Conservation (phyloP, 2,113 vertebrate species). For the Nothocercus julius region DNA sequence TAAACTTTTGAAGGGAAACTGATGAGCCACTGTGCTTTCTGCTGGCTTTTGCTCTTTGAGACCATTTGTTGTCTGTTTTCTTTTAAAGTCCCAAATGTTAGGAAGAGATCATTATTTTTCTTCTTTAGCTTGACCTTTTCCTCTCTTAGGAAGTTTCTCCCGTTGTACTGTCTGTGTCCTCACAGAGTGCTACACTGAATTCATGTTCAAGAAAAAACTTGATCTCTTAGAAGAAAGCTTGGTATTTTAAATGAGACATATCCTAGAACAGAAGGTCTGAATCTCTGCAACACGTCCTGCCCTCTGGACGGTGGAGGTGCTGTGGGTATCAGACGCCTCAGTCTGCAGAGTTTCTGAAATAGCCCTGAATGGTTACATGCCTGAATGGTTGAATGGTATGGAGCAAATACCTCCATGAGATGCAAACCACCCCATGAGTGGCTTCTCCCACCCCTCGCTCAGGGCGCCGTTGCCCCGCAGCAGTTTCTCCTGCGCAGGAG, state of each 20-base stretch:
- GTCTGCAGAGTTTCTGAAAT: background rate
- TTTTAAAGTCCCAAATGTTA: conserved; percentile 43
- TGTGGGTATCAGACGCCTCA: background rate
- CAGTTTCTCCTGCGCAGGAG: background rate
- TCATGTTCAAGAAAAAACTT: conserved; percentile 9
- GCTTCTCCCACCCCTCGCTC: background rate
- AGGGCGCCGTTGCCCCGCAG: background rate
- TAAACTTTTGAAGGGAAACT: background rate
- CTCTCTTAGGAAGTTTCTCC: background rate
- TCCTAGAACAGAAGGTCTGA: background rate
- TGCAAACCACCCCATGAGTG: background rate
- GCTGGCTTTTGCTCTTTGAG: conserved; percentile 30
- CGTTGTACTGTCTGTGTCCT: background rate
- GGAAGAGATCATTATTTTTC: conserved; percentile 52
- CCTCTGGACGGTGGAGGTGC: background rate
- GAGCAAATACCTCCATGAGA: background rate
- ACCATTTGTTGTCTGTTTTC: conserved; percentile 26
- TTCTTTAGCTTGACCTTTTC: conserved; percentile 43
- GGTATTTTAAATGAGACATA: background rate
- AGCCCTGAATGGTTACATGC: background rate
- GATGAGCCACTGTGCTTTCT: conserved; percentile 25
- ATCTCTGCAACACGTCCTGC: background rate
- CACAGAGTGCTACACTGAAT: background rate
- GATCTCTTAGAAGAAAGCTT: background rate
- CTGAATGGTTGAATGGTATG: too few relatives aligned